Conservation (phyloP, 2,113 vertebrate genomes). For the Tyto alba region DNA sequence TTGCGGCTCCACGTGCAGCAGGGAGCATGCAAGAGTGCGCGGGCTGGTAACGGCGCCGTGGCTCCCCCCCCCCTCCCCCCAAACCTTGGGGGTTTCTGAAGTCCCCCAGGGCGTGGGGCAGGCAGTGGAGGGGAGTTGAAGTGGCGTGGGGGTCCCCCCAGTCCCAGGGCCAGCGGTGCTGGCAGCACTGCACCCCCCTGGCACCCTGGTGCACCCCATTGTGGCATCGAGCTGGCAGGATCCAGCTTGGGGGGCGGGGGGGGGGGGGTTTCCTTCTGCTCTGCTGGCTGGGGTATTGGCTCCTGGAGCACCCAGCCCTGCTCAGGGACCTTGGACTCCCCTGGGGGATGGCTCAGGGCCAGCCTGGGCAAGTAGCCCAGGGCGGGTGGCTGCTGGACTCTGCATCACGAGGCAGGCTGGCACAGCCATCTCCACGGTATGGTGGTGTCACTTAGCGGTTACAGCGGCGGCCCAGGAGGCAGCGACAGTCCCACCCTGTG, state of each 20-base stretch:
- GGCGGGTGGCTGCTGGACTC: constrained; percentile 1
- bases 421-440: not conserved
- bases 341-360: not conserved
- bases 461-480: not conserved
- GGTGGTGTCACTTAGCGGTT: constrained; percentile 18
- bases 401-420: constrained; percentile 34
- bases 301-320: rapidly evolving
- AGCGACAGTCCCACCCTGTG: not conserved
- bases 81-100: not conserved
- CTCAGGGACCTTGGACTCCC: constrained; percentile 8
- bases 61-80: no score
- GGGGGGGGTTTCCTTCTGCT: not conserved
- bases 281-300: not conserved
- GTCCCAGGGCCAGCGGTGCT: not conserved
- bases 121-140: not conserved
- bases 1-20: rapidly evolving
- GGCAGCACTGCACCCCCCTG: not conserved
- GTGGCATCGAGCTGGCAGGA: not conserved
- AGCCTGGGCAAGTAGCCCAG: constrained; percentile 37
- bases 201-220: rapidly evolving
- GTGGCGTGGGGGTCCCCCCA: not conserved
- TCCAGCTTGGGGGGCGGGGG: not conserved
- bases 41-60: rapidly evolving
- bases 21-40: rapidly evolving
- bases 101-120: not conserved